These are phyloP conservation scores for Cyanistes caeruleus DNA, from an alignment of 2,113 vertebrate genomes.

Conservation along the genomic window DNA sequence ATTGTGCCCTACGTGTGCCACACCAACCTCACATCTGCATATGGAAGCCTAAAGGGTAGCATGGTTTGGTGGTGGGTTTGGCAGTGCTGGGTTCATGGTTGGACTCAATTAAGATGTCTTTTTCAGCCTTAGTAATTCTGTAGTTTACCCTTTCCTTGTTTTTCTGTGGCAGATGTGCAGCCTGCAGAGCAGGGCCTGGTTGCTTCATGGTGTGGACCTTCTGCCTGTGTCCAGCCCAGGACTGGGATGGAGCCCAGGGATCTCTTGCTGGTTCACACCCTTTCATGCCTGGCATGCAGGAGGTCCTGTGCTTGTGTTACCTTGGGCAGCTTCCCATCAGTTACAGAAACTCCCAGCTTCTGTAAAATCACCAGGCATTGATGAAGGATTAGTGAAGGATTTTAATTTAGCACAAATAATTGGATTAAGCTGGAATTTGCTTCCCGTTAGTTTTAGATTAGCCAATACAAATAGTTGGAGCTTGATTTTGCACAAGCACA, in stretches of 20 bases:
- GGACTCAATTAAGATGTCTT: neutral
- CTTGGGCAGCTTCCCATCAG: neutral
- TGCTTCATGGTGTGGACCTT: neutral
- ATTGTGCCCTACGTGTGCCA: fast-evolving
- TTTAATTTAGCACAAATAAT: slow-evolving; percentile 52
- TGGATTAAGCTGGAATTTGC: slow-evolving; percentile 34
- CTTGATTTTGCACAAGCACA: neutral
- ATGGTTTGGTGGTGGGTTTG: neutral
- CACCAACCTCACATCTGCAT: fast-evolving
- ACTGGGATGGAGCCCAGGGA: neutral
- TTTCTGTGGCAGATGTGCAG: neutral
- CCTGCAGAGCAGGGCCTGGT: neutral
- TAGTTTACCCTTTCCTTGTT: neutral
- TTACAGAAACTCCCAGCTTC: neutral
- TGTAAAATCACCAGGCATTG: neutral
- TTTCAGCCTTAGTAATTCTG: neutral
- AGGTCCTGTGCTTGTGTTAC: fast-evolving
- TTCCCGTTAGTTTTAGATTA: neutral
- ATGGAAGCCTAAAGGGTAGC: neutral
- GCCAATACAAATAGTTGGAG: neutral
- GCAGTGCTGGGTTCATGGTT: neutral
- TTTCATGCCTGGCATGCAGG: fast-evolving
- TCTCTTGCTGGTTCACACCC: neutral
- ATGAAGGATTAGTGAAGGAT: slow-evolving; percentile 38
- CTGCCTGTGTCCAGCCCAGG: neutral